A percentile compares a stretch with the other conserved stretches of the same genome.
Evolutionary conservation across 2,797 vertebrate species (phyloP).

Genomic region (Chromis chromis): DNA sequence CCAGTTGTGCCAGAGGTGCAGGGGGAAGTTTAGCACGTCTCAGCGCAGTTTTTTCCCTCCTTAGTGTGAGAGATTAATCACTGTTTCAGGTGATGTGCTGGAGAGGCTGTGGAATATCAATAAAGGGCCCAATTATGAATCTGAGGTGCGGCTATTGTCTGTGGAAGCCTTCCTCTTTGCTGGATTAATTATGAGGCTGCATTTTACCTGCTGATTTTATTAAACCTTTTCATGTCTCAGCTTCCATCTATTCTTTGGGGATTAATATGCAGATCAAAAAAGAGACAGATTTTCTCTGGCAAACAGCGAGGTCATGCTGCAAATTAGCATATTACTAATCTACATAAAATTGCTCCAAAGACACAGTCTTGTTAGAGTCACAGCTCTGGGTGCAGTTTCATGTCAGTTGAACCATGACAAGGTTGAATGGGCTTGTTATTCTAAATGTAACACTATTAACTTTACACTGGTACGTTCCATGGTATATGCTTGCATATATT

Average conservation of each 20-base stretch:
- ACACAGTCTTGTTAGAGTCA: constrained; percentile 74
- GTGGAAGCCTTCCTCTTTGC: constrained; percentile 69
- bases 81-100: constrained; percentile 65
- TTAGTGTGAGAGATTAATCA: constrained; percentile 69
- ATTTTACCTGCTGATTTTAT: constrained; percentile 83
- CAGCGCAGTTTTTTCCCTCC: background rate
- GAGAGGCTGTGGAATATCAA: constrained; percentile 78
- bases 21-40: constrained; percentile 56
- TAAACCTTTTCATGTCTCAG: constrained; percentile 81
- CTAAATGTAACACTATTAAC: constrained; percentile 76
- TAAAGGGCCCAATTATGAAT: constrained; percentile 79
- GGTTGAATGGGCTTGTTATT: constrained; percentile 76
- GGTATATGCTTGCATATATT: constrained; percentile 66
- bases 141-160: constrained; percentile 75
- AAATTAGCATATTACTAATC: constrained; percentile 83
- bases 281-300: constrained; percentile 75
- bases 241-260: constrained; percentile 76
- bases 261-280: constrained; percentile 85
- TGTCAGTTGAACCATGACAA: constrained; percentile 63
- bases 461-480: constrained; percentile 71
- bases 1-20: constrained; percentile 29
- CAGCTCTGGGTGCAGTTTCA: constrained; percentile 66
- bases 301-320: constrained; percentile 80
- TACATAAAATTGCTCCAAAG: constrained; percentile 81
- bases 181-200: constrained; percentile 77